These are phyloP conservation scores for Petrocephalus sullivani DNA, from an alignment of 2,797 vertebrate genomes.

Conservation along the genomic window DNA sequence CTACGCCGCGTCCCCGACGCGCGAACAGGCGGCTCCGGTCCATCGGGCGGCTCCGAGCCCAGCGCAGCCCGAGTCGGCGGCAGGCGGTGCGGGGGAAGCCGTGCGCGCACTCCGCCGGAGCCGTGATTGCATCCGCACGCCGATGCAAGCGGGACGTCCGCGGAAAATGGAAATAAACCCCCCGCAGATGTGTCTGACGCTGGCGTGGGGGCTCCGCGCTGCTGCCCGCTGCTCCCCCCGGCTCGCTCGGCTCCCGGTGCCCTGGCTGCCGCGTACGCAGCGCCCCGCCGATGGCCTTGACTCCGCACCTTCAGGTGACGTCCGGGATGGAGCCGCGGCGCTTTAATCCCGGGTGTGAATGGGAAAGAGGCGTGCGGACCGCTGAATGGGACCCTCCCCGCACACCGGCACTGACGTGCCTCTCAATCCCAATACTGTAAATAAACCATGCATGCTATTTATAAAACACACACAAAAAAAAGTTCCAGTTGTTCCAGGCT, in stretches of 20 bases:
- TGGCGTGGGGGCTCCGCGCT: not conserved
- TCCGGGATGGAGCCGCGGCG: slow-evolving; percentile 30
- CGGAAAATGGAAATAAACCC: not conserved
- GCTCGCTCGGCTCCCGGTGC: not conserved
- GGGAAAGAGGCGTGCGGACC: slow-evolving; percentile 15
- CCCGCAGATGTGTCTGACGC: not conserved
- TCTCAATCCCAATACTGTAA: not conserved
- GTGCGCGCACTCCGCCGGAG: slow-evolving; percentile 6
- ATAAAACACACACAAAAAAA: no score
- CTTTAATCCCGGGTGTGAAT: slow-evolving; percentile 33
- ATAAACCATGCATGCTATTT: slow-evolving; percentile 5
- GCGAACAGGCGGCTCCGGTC: not conserved
- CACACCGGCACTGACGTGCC: not conserved
- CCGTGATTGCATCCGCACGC: slow-evolving; percentile 16
- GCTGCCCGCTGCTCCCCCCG: not conserved
- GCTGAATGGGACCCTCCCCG: not conserved
- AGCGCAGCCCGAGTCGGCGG: not conserved
- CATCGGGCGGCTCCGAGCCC: not conserved
- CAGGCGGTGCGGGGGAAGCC: not conserved
- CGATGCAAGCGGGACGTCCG: not conserved
- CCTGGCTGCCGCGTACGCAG: not conserved
- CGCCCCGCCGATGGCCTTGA: slow-evolving; percentile 26
- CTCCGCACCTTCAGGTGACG: slow-evolving; percentile 33
- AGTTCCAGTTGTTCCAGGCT: no score
- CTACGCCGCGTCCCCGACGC: no score